Evolutionary conservation across 1,140 invertebrate genomes (phyloP).

Genomic region (Polypedilum vanderplanki): DNA sequence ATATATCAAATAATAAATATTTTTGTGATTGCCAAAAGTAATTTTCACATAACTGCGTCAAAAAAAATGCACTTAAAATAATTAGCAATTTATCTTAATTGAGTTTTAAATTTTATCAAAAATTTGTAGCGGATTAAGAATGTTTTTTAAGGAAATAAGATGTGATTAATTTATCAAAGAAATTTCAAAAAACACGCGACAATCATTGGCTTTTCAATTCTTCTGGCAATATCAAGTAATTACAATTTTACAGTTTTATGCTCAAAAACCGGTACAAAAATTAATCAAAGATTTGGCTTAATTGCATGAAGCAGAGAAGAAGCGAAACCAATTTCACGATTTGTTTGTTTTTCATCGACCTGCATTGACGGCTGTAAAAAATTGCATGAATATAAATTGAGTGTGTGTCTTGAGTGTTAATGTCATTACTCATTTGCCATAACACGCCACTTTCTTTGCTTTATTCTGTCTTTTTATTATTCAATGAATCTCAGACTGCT

Average conservation of each 20-base stretch:
- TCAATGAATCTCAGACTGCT: background rate
- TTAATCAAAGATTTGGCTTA: background rate
- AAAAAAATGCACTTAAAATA: too few relatives aligned
- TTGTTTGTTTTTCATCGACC: background rate
- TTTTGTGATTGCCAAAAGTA: too few relatives aligned
- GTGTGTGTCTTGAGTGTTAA: background rate
- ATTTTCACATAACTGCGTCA: too few relatives aligned
- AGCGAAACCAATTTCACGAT: background rate
- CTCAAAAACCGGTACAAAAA: background rate
- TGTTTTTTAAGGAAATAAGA: too few relatives aligned
- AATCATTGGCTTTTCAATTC: background rate
- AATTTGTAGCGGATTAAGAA: too few relatives aligned
- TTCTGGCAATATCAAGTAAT: background rate
- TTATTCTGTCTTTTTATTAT: background rate
- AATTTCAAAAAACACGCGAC: background rate
- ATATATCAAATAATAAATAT: too few relatives aligned
- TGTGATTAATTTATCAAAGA: too few relatives aligned
- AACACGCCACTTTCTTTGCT: background rate
- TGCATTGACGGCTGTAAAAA: background rate
- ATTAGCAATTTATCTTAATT: too few relatives aligned
- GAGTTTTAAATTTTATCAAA: too few relatives aligned
- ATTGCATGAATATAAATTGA: background rate
- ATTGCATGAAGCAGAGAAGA: background rate
- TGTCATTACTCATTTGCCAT: constrained; percentile 17
- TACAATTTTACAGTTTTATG: constrained; percentile 11